phyloP scores from a whole-genome alignment of 2,113 vertebrate genomes.

The Spea multiplicata region DNA sequence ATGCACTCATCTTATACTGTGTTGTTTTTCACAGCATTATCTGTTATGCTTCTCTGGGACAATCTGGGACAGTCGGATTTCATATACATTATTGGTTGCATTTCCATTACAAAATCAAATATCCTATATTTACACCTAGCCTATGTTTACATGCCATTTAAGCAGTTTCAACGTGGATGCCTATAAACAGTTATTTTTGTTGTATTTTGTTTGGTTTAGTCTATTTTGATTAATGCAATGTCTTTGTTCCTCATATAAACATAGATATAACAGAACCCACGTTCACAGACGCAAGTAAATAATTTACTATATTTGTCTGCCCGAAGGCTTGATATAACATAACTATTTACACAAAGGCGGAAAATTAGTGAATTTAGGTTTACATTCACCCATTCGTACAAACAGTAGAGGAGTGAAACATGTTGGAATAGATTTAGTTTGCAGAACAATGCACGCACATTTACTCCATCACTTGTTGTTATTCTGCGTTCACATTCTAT shows the following conservation, averaged over 20 bases:
- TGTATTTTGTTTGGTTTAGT: neutral
- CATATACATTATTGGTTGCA: too few relatives aligned
- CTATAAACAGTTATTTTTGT: neutral
- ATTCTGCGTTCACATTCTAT: neutral
- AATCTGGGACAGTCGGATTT: too few relatives aligned
- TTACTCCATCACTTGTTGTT: neutral
- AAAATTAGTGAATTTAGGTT: slow-evolving; percentile 24
- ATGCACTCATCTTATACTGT: too few relatives aligned
- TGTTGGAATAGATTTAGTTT: neutral
- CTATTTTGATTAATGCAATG: slow-evolving; percentile 28
- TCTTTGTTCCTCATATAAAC: slow-evolving; percentile 2
- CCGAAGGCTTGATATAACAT: slow-evolving; percentile 28
- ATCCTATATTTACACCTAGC: too few relatives aligned
- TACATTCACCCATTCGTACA: slow-evolving; percentile 16
- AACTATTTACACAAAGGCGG: slow-evolving; percentile 40
- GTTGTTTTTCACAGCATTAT: too few relatives aligned
- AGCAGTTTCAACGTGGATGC: neutral
- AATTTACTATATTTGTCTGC: slow-evolving; percentile 36
- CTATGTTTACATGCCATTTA: neutral
- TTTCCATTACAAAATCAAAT: too few relatives aligned
- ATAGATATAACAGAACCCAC: slow-evolving; percentile 14
- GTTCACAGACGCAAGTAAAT: slow-evolving; percentile 37
- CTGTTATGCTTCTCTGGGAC: too few relatives aligned
- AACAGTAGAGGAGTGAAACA: slow-evolving; percentile 19
- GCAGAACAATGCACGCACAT: neutral